These are phyloP conservation scores for Chaitophorus viminalis DNA, from an alignment of 2,888 invertebrate genomes.

Conservation along the genomic window DNA sequence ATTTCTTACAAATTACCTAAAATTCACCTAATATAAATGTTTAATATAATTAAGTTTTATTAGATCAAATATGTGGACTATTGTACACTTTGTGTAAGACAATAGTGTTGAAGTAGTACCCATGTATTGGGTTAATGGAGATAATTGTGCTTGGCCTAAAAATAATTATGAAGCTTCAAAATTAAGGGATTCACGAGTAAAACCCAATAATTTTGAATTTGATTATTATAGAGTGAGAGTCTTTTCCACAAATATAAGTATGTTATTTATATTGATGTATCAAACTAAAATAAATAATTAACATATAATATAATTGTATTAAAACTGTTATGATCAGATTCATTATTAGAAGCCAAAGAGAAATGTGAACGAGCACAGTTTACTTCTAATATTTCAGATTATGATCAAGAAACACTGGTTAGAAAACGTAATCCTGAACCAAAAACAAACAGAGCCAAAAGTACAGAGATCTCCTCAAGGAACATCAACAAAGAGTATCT, in stretches of 20 bases:
- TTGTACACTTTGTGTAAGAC: constrained; percentile 1
- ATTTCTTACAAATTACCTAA: no score
- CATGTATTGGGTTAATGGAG: not conserved
- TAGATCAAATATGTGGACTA: constrained; percentile 2
- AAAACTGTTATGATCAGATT: not conserved
- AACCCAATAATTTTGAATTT: not conserved
- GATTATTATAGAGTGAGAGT: constrained; percentile 5
- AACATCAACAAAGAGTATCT: no score
- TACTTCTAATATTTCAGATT: not conserved
- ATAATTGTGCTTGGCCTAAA: constrained; percentile 24
- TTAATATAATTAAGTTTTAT: not conserved
- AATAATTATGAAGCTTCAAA: constrained; percentile 27
- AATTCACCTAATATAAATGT: no score
- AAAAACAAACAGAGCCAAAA: no score
- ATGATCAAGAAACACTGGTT: not conserved
- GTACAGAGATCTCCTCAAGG: no score
- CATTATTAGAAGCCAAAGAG: constrained; percentile 3
- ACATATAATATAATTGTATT: not conserved
- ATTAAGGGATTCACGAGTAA: constrained; percentile 12
- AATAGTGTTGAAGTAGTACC: constrained; percentile 1
- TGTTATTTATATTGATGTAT: constrained; percentile 8
- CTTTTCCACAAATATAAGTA: constrained; percentile 11
- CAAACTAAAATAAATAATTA: not conserved
- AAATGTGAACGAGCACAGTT: not conserved
- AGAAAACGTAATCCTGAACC: no score